A percentile compares a stretch with the other conserved stretches of the same genome.
Conservation (phyloP, 2,888 invertebrate species). For the Cataglyphis livida region DNA sequence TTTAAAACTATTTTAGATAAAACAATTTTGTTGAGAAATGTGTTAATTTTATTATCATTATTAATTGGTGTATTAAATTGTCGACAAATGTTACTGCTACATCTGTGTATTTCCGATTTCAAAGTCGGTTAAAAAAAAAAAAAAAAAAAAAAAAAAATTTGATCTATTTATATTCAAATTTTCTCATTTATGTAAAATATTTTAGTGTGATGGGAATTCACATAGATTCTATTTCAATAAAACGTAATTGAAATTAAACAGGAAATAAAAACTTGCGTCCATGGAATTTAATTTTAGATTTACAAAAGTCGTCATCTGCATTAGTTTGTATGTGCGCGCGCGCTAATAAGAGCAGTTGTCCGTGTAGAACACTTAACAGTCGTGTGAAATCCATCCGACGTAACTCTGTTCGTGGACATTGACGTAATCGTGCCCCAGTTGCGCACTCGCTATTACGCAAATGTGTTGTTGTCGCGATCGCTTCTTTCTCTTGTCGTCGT, state of each 20-base stretch:
- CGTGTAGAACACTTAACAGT: constrained; percentile 41
- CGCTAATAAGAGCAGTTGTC: constrained; percentile 52
- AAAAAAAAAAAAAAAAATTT: neutral
- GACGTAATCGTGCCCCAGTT: constrained; percentile 71
- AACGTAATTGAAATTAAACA: constrained; percentile 2
- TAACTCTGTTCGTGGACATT: constrained; percentile 40
- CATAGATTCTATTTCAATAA: neutral
- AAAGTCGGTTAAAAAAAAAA: neutral
- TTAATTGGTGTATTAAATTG: neutral
- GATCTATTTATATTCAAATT: neutral
- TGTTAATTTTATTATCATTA: neutral
- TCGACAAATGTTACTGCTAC: neutral
- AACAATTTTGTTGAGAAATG: neutral
- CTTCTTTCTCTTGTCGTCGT: constrained; percentile 37
- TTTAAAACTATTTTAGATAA: neutral
- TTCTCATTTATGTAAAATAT: neutral
- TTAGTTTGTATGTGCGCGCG: neutral
- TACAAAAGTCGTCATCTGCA: neutral
- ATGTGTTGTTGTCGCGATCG: constrained; percentile 43
- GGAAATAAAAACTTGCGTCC: neutral
- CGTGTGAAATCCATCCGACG: constrained; percentile 63
- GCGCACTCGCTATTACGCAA: constrained; percentile 64
- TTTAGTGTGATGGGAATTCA: neutral
- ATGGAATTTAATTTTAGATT: neutral
- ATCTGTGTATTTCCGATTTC: neutral